phyloP scores from a whole-genome alignment of 2,888 invertebrate genomes.

The Trachelus stipa region DNA sequence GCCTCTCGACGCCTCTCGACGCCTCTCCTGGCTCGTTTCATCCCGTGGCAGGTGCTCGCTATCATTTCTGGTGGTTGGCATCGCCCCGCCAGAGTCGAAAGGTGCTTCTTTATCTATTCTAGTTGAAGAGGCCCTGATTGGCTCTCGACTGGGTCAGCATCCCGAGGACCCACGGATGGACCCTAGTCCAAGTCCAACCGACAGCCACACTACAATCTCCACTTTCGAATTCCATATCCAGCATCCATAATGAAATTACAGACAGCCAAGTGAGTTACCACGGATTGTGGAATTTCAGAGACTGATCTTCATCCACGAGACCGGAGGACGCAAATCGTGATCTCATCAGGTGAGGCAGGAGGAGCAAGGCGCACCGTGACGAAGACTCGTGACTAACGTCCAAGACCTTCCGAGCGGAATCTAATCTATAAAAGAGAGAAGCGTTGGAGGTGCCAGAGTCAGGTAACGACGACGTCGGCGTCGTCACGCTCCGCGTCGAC shows the following conservation, averaged over 20 bases:
- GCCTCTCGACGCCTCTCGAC: conserved; percentile 18
- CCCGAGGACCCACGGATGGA: no score
- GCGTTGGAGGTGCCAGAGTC: not conserved
- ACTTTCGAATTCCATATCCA: no score
- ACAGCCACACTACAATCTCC: no score
- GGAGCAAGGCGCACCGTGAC: no score
- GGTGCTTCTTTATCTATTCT: not conserved
- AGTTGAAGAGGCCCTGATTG: conserved; percentile 2
- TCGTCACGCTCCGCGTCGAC: no score
- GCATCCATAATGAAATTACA: no score
- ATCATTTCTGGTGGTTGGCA: not conserved
- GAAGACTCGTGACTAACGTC: conserved; percentile 29
- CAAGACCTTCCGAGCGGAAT: conserved; percentile 32
- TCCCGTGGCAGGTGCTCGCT: conserved; percentile 6
- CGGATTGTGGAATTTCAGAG: no score
- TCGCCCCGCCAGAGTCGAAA: not conserved
- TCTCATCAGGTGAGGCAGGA: no score
- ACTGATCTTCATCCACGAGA: no score
- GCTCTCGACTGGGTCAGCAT: not conserved
- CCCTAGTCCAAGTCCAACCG: no score
- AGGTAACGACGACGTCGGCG: not conserved
- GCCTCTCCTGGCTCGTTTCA: conserved; percentile 11
- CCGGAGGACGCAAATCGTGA: no score
- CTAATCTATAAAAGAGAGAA: conserved; percentile 18
- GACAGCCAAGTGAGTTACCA: no score